Percentiles rank a stretch among this genome's conserved stretches.
These are phyloP conservation scores for Sebastes paucispinis DNA, from an alignment of 2,797 vertebrate species.

Conservation along the genomic window DNA sequence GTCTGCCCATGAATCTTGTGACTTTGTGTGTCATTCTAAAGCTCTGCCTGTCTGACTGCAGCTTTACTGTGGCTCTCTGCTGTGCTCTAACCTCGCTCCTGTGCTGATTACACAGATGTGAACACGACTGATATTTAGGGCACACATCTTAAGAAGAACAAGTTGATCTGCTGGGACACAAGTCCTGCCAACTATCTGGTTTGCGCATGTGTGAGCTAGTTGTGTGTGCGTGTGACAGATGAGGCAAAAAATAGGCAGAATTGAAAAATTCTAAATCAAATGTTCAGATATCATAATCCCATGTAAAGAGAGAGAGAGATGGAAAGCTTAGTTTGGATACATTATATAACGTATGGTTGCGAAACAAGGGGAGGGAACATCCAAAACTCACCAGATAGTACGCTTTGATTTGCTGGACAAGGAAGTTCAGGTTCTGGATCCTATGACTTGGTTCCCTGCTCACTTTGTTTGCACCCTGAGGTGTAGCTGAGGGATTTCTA, in stretches of 20 bases:
- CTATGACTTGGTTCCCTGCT: conserved; percentile 88
- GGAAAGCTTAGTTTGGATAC: background rate
- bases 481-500: conserved; percentile 88
- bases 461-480: conserved; percentile 87
- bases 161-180: conserved; percentile 48
- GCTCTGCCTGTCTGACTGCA: conserved; percentile 33
- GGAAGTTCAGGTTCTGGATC: conserved; percentile 89
- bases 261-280: conserved; percentile 6
- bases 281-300: conserved; percentile 34
- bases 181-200: conserved; percentile 15
- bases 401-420: conserved; percentile 91
- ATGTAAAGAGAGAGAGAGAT: background rate
- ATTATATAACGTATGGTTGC: conserved; percentile 1
- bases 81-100: conserved; percentile 18
- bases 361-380: background rate
- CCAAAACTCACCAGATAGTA: conserved; percentile 90
- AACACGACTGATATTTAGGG: conserved; percentile 73
- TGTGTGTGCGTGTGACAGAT: conserved; percentile 7
- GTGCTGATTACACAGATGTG: conserved; percentile 72
- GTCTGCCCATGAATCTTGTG: conserved; percentile 4
- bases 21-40: conserved; percentile 53
- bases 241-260: conserved; percentile 10
- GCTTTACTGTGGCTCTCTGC: conserved; percentile 37
- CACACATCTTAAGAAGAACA: conserved; percentile 68
- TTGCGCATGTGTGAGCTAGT: conserved; percentile 1